Conservation (phyloP, 2,797 vertebrate genomes). For the Acipenser transmontanus region DNA sequence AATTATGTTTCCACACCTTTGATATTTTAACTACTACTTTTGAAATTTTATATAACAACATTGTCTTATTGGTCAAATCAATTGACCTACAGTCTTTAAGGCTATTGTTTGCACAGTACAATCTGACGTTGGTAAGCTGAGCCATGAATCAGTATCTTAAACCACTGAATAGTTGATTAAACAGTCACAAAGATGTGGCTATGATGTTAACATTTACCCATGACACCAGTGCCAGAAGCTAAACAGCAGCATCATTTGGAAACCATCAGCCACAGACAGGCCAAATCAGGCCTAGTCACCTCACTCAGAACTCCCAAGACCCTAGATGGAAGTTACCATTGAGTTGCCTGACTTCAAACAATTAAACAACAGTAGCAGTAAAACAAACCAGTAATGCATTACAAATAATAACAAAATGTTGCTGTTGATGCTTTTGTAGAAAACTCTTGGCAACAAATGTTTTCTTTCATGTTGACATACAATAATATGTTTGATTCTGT, state of each 20-base stretch:
- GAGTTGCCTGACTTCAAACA: conserved; percentile 2
- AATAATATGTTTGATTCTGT: too few relatives aligned
- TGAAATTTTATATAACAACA: background rate
- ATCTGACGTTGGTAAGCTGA: background rate
- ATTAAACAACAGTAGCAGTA: conserved; percentile 4
- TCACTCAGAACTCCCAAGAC: background rate
- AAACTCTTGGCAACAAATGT: background rate
- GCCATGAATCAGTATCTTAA: conserved; percentile 4
- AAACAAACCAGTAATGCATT: background rate
- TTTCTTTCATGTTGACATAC: too few relatives aligned
- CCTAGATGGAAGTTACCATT: conserved; percentile 2
- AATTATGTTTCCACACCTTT: too few relatives aligned
- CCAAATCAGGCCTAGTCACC: conserved; percentile 1
- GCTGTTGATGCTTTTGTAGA: background rate
- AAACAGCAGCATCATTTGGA: conserved; percentile 4
- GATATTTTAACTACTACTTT: background rate
- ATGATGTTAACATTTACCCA: conserved; percentile 1
- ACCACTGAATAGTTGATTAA: background rate
- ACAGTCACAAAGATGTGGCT: background rate
- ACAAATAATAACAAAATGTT: background rate
- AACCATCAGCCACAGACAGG: background rate
- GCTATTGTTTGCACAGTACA: background rate
- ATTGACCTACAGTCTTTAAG: background rate
- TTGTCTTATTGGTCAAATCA: background rate
- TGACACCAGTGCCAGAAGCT: background rate